Evolutionary conservation across 2,113 vertebrate genomes (phyloP).

Genomic region (Oxygymnocypris stewartii): DNA sequence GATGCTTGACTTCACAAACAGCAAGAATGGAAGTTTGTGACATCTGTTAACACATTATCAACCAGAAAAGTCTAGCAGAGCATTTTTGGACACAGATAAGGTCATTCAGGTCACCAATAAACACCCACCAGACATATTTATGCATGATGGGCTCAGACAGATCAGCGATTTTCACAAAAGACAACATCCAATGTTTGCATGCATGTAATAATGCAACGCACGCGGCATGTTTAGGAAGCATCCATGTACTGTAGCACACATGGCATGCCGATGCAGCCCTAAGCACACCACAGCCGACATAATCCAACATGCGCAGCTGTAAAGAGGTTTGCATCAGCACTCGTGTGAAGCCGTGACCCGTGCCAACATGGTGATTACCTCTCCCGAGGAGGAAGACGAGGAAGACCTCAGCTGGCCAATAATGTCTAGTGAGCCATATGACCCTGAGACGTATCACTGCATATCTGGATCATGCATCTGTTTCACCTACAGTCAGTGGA

Average conservation of each 20-base stretch:
- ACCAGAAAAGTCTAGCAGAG: not conserved
- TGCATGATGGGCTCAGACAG: conserved; percentile 25
- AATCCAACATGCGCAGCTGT: conserved; percentile 53
- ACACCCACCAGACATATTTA: conserved; percentile 32
- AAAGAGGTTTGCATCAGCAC: conserved; percentile 41
- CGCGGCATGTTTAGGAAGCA: conserved; percentile 37
- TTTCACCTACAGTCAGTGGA: conserved; percentile 60
- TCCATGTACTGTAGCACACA: conserved; percentile 24
- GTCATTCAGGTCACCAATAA: conserved; percentile 27
- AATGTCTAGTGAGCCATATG: conserved; percentile 68
- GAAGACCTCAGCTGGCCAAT: conserved; percentile 66
- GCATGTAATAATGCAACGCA: conserved; percentile 31
- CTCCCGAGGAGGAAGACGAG: conserved; percentile 36
- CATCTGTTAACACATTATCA: not conserved
- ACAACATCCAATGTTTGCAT: conserved; percentile 39
- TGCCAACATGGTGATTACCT: conserved; percentile 65
- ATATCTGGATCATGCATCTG: conserved; percentile 58
- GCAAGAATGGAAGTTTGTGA: not conserved
- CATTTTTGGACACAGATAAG: conserved; percentile 3
- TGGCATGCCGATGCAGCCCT: conserved; percentile 34
- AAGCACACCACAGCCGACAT: conserved; percentile 30
- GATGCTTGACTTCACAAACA: not conserved
- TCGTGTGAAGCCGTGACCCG: conserved; percentile 66
- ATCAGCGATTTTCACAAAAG: conserved; percentile 32
- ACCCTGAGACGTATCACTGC: conserved; percentile 60